Base-by-base conservation (phyloP, 2,113 vertebrate species). In the Megaleporinus macrocephalus region DNA sequence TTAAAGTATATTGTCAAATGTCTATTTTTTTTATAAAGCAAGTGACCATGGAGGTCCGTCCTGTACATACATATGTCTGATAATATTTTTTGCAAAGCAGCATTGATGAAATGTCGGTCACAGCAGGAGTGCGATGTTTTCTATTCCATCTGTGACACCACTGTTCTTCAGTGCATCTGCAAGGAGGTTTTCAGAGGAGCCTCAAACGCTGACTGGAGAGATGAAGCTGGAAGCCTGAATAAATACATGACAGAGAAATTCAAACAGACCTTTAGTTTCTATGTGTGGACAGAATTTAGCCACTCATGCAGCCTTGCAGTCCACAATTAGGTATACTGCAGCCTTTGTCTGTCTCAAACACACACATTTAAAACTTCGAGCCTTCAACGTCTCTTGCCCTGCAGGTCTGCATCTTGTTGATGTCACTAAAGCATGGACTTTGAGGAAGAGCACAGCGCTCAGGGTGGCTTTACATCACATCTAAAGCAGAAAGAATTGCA, bases 171-270 rank as follows among this genome's bases (percentile, higher is more conserved):
- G 18, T 70, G n/a, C 24, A 13, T 30, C 57, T 63, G 18, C 20
- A 22, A 10, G 41, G 26, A 15, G 0, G 3, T 62, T 62, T 61
- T 27, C 30, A 29, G 12, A 49, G 30, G 51, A 75, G 30, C 59
- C 16, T 65, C 79, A 30, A 4, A 44, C 20, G 1, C 22, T 73
- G 0, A 33, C 57, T 26, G 70, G 61, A 51, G 68, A 29, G 55
- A 36, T 41, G 2, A 51, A 18, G 11, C 41, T 53, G 44, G 79
- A 80, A 33, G 27, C 44, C 70, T 80, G 11, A 73, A 80, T 14
- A 80, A 13, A 80, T 41, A 27, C 6, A 59, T 20, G 2, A n/a
- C 22, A 29, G 14, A 71, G 18, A 72, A 29, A 22, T 15, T 41
- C 29, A 44, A 10, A 44, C 41, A 9, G 41, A 65, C 11, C 14